phyloP scores from a whole-genome alignment of 92 coral and sea anemone species.

The Palythoa grandis region DNA sequence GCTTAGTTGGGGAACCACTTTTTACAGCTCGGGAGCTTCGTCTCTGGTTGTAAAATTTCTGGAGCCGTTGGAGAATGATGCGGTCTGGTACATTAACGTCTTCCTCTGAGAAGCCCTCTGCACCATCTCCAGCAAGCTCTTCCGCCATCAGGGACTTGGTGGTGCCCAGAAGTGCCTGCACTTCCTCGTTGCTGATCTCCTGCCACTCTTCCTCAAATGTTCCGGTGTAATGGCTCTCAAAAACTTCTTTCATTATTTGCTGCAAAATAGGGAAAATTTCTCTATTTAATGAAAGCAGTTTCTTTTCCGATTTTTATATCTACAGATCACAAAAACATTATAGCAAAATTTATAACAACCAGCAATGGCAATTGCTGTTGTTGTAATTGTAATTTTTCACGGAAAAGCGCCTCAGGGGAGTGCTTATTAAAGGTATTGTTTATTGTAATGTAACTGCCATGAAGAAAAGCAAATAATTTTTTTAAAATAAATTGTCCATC shows the following conservation, averaged over 20 bases:
- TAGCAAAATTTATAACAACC: background rate
- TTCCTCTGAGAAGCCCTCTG: background rate
- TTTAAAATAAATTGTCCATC: too few relatives aligned
- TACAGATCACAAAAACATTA: background rate
- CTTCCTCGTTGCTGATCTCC: constrained; percentile 5
- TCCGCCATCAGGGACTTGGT: constrained; percentile 14
- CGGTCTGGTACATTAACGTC: constrained; percentile 5
- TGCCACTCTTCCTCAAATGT: constrained; percentile 12
- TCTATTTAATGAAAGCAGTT: background rate
- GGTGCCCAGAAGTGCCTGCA: background rate
- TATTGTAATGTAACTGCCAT: background rate
- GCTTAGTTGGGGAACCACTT: background rate
- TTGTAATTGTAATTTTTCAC: background rate
- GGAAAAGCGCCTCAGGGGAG: constrained; percentile 6
- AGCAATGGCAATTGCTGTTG: background rate
- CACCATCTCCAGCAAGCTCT: constrained; percentile 14
- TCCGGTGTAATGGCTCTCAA: background rate
- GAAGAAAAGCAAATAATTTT: background rate
- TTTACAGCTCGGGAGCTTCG: background rate
- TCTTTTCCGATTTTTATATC: background rate
- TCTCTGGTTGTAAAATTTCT: constrained; percentile 3
- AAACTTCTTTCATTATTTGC: background rate
- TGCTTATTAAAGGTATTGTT: background rate
- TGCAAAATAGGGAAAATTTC: background rate
- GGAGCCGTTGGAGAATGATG: constrained; percentile 4